A percentile compares a stretch with the other conserved stretches of the same genome.
Conservation (phyloP, 2,888 invertebrate genomes). For the Scaptomyza caliginosa region DNA sequence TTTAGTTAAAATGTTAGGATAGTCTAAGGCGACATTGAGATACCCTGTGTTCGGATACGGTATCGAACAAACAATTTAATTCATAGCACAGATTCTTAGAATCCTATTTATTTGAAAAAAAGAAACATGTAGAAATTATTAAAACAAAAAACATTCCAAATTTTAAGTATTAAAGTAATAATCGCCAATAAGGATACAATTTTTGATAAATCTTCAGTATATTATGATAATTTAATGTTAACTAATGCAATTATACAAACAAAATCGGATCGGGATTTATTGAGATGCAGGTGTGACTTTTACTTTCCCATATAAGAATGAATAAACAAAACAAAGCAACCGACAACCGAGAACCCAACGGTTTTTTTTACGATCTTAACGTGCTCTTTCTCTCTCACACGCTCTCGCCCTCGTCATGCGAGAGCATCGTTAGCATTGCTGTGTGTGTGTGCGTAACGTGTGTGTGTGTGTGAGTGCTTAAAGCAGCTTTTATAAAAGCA, state of each 20-base stretch:
- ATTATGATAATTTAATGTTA: conserved; percentile 3
- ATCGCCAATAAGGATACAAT: not conserved
- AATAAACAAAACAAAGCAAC: conserved; percentile 1
- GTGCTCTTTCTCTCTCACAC: too few relatives aligned
- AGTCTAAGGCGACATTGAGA: not conserved
- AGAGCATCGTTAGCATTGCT: conserved; percentile 39
- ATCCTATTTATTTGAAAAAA: too few relatives aligned
- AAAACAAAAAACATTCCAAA: too few relatives aligned
- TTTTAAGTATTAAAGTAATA: too few relatives aligned
- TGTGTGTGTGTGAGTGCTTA: conserved; percentile 20
- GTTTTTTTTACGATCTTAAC: conserved; percentile 37
- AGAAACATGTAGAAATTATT: too few relatives aligned
- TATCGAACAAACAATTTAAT: too few relatives aligned
- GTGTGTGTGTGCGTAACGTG: not conserved
- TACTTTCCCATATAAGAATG: conserved; percentile 23
- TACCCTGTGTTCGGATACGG: too few relatives aligned
- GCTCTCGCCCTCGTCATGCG: not conserved
- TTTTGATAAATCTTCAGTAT: too few relatives aligned
- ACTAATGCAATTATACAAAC: not conserved
- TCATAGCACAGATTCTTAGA: too few relatives aligned
- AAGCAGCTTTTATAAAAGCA: conserved; percentile 79
- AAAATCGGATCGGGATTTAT: not conserved
- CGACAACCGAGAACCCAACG: conserved; percentile 35
- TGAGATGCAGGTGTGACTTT: conserved; percentile 39
- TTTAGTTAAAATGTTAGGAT: not conserved